These are phyloP conservation scores for Planiliza haematocheilus DNA, from an alignment of 2,113 vertebrate genomes.

Conservation along the genomic window DNA sequence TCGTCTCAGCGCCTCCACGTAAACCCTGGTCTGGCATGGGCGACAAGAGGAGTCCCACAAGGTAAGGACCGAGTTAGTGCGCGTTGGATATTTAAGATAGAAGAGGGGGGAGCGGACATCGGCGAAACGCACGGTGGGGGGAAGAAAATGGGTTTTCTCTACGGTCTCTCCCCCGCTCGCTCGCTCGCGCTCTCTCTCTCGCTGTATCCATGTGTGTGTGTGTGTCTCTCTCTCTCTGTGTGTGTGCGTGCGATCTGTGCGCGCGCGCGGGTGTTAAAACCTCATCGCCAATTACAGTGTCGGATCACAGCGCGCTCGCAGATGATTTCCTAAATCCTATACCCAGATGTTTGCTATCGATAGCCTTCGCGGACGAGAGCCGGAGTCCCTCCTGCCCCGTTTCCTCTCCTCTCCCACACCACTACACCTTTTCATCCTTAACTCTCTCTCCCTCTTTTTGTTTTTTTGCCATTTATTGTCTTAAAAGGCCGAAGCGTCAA, in stretches of 20 bases:
- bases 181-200: constrained; percentile 17
- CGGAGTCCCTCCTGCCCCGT: constrained; percentile 48
- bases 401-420: neutral
- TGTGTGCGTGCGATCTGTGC: constrained; percentile 40
- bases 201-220: constrained; percentile 21
- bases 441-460: neutral
- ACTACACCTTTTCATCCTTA: neutral
- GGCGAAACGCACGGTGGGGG: constrained; percentile 43
- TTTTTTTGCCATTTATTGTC: constrained; percentile 58
- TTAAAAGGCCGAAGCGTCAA: constrained; percentile 96
- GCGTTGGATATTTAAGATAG: constrained; percentile 35
- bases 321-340: constrained; percentile 71
- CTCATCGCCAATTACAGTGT: constrained; percentile 80
- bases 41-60: constrained; percentile 99
- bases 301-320: constrained; percentile 70
- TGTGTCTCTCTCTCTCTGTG: constrained; percentile 49
- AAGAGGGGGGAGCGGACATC: constrained; percentile 67
- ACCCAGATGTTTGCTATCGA: constrained; percentile 71
- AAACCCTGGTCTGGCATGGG: constrained; percentile 88
- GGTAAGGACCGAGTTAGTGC: constrained; percentile 81
- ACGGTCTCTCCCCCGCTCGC: constrained; percentile 53
- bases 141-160: constrained; percentile 69
- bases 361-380: constrained; percentile 57
- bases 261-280: constrained; percentile 76
- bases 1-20: constrained; percentile 70